Percentiles rank a stretch among this genome's conserved stretches.
Conservation (phyloP, 2,888 invertebrate genomes). For the Protophormia terraenovae region DNA sequence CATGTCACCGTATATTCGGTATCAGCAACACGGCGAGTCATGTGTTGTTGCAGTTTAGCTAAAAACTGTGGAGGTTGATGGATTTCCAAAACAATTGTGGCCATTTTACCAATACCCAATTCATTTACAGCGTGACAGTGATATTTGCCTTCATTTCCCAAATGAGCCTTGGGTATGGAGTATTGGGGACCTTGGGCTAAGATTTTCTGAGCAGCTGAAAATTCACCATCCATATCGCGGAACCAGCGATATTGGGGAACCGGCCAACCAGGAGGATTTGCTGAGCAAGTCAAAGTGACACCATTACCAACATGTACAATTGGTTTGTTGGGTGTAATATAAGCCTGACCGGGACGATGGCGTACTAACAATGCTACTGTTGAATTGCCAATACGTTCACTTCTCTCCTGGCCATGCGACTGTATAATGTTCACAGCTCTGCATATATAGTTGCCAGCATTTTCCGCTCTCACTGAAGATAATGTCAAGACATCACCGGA, state of each 20-base stretch:
- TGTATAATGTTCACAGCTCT: conserved; percentile 92
- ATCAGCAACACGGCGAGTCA: conserved; percentile 90
- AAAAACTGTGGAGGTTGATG: conserved; percentile 94
- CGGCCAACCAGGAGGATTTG: conserved; percentile 96
- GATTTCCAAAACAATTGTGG: conserved; percentile 91
- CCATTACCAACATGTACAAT: conserved; percentile 92
- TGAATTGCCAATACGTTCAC: conserved; percentile 90
- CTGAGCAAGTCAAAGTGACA: conserved; percentile 91
- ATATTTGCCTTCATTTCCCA: conserved; percentile 93
- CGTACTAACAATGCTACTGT: conserved; percentile 91
- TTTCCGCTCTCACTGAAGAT: conserved; percentile 89
- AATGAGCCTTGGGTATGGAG: conserved; percentile 91
- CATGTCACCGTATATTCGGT: conserved; percentile 90
- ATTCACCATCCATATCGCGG: conserved; percentile 86
- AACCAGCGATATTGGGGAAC: conserved; percentile 95
- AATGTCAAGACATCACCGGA: conserved; percentile 89
- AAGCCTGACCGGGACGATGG: conserved; percentile 92
- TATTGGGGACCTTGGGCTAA: conserved; percentile 91
- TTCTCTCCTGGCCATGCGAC: conserved; percentile 86
- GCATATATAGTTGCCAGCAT: conserved; percentile 94
- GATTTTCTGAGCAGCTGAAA: conserved; percentile 84
- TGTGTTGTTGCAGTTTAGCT: conserved; percentile 90
- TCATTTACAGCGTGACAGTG: conserved; percentile 95
- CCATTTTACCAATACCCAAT: conserved; percentile 92
- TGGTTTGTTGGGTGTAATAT: conserved; percentile 91